Percentiles rank a stretch among this genome's conserved stretches.
These are phyloP conservation scores for Macropus fuliginosus DNA, from an alignment of 2,797 vertebrate genomes.

Conservation along the genomic window DNA sequence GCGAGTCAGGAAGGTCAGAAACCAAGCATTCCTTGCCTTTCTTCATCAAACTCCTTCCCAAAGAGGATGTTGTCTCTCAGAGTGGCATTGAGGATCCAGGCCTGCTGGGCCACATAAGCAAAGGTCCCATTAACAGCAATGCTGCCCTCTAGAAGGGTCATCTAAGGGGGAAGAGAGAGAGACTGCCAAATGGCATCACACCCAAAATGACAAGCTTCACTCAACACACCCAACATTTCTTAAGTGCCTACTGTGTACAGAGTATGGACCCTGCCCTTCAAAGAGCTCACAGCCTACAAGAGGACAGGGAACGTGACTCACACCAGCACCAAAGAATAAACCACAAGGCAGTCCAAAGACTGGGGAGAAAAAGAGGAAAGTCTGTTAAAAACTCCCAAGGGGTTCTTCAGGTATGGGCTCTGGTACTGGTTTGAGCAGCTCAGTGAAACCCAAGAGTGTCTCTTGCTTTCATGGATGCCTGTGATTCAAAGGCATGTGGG, in stretches of 20 bases:
- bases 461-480: neutral
- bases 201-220: neutral
- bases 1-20: slow-evolving; percentile 41
- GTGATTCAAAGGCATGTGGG: neutral
- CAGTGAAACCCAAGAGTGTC: neutral
- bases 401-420: neutral
- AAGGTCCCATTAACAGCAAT: slow-evolving; percentile 90
- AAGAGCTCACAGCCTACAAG: neutral
- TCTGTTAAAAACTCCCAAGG: neutral
- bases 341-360: neutral
- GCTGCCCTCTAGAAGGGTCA: slow-evolving; percentile 92
- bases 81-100: slow-evolving; percentile 94
- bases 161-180: slow-evolving; percentile 83
- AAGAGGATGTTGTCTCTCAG: slow-evolving; percentile 96
- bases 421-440: neutral
- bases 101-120: slow-evolving; percentile 95
- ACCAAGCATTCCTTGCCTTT: slow-evolving; percentile 87
- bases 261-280: neutral
- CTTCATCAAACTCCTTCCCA: slow-evolving; percentile 93
- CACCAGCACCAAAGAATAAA: neutral
- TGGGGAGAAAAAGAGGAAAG: neutral
- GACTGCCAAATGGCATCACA: slow-evolving; percentile 32
- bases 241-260: neutral
- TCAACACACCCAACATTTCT: neutral
- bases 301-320: too few relatives aligned